These are phyloP conservation scores for Scaptomyza hsui DNA, from an alignment of 1,140 invertebrate genomes.

Conservation along the genomic window DNA sequence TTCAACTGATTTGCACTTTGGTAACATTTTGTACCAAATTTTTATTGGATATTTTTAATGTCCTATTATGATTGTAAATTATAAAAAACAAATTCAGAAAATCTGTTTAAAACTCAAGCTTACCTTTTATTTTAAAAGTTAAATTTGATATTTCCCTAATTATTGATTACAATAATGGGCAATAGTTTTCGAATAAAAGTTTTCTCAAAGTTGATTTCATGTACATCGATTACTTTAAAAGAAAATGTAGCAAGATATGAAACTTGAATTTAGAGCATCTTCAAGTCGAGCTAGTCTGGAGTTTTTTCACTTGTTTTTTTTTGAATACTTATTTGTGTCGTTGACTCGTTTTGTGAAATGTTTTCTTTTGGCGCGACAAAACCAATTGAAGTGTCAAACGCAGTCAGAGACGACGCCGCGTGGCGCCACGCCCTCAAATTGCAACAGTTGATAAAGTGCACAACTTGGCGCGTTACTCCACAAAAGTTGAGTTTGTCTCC, in stretches of 20 bases:
- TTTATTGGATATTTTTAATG: background rate
- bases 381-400: conserved; percentile 80
- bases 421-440: conserved; percentile 71
- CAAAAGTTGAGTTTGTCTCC: background rate
- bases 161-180: no score
- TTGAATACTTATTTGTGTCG: conserved; percentile 7
- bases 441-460: conserved; percentile 77
- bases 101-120: no score
- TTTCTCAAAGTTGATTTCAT: no score
- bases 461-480: conserved; percentile 47
- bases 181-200: no score
- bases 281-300: background rate
- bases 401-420: conserved; percentile 64
- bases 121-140: no score
- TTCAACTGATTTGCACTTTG: conserved; percentile 13
- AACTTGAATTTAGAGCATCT: background rate
- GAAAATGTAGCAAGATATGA: no score
- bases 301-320: background rate
- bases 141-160: no score
- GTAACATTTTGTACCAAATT: background rate
- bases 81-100: no score
- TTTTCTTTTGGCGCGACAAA: conserved; percentile 51
- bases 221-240: no score
- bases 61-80: background rate
- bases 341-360: background rate